phyloP scores from a whole-genome alignment of 2,113 vertebrate species.

The Pteropus alecto region DNA sequence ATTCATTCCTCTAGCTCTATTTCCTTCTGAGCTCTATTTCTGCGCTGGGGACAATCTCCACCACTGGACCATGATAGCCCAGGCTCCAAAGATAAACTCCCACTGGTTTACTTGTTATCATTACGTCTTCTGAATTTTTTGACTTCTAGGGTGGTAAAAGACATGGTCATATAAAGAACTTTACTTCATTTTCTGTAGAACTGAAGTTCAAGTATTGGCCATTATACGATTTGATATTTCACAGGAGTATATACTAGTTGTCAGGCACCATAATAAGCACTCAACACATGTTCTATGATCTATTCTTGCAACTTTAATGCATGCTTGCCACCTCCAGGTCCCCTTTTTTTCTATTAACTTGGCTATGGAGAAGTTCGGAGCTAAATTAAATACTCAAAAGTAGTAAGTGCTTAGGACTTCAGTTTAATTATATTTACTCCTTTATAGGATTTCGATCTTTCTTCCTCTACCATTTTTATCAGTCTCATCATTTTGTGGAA shows the following conservation, averaged over 20 bases:
- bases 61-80: not conserved
- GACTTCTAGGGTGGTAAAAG: not conserved
- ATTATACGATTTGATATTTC: not conserved
- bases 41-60: not conserved
- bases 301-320: not conserved
- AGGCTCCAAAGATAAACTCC: not conserved
- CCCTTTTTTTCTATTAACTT: not conserved
- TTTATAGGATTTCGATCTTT: not conserved
- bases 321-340: not conserved
- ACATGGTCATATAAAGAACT: not conserved
- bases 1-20: slow-evolving; percentile 15
- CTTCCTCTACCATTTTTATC: not conserved
- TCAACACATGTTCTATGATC: not conserved
- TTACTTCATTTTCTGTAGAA: not conserved
- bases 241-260: not conserved
- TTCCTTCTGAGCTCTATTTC: slow-evolving; percentile 21
- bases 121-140: not conserved
- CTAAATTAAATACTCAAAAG: slow-evolving; percentile 30
- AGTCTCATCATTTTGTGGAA: not conserved
- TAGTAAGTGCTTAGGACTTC: not conserved
- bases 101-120: not conserved
- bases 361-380: not conserved
- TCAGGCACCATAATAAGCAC: not conserved
- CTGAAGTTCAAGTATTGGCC: not conserved
- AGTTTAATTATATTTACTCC: not conserved